Evolutionary conservation across 2,888 invertebrate genomes (phyloP), one percentile per base, ranked within the genome.

Genomic region (Entomobrya proxima): DNA sequence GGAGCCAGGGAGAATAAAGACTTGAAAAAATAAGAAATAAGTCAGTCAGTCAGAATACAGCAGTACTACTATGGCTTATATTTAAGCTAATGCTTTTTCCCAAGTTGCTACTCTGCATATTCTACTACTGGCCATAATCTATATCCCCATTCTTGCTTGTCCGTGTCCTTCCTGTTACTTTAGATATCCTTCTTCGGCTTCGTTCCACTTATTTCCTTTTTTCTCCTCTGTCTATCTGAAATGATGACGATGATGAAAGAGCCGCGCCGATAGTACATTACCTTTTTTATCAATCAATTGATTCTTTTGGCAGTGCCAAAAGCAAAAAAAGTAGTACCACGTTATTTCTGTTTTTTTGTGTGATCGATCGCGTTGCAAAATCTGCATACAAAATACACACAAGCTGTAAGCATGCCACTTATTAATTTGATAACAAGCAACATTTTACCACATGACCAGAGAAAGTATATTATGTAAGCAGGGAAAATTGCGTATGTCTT

Each of bases 211-310:
- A 67, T 67, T 67, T 67, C 58, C 58, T 58, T 58, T 58, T 58
- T 30, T 13, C 15, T 58, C 27, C 4, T 15, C 58, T 30, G 30
- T n/a, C n/a, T n/a, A n/a, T n/a, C n/a, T n/a, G n/a, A n/a, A n/a
- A 58, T 58, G 30, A 58, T 52, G 58, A 15, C 30, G 27, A 58
- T 30, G 58, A 30, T 30, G 58, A 58, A 58, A 58, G 30, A 52
- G 24, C 24, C 52, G 18, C 6, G 6, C 24, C 6, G 15, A 27
- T 27, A 27, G 58, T 30, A 30, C n/a, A 30, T 30, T 58, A 58
- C 40, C 47, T 61, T 27, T 21, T 77, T 74, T 30, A 13, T 61
- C 72, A 81, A 81, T 81, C 81, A 74, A 81, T 74, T 69, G 74
- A 58, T 35, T 55, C 58, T 30, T 5, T 30, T n/a, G n/a, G n/a